Percentiles rank a stretch among this genome's conserved stretches.
Evolutionary conservation across 2,797 vertebrate genomes (phyloP).

Genomic region (Tadarida brasiliensis): DNA sequence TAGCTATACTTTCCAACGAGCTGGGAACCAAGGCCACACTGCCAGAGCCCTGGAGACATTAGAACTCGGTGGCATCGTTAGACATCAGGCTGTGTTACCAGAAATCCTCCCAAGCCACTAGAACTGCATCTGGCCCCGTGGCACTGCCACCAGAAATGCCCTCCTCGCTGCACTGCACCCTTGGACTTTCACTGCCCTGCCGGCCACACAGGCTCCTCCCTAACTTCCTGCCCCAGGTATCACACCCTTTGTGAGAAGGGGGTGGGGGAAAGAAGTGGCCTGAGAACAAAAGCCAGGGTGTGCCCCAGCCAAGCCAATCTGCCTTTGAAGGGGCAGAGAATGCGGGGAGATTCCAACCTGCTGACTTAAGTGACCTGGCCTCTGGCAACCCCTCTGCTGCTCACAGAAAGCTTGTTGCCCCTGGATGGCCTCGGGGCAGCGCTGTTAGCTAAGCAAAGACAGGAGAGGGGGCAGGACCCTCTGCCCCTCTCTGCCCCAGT

Average conservation of each 20-base stretch:
- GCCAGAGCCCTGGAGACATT: neutral
- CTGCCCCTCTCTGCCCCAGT: neutral
- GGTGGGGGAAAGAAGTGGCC: neutral
- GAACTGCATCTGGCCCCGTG: neutral
- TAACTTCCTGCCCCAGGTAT: neutral
- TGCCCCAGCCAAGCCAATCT: neutral
- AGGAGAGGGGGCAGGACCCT: neutral
- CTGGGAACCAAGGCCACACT: neutral
- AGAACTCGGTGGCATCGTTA: neutral
- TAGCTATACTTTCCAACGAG: neutral
- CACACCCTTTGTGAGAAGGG: neutral
- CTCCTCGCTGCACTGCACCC: constrained; percentile 52
- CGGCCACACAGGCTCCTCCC: neutral
- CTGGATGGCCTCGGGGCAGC: neutral
- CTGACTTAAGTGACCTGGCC: neutral
- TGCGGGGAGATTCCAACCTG: neutral
- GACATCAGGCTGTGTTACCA: neutral
- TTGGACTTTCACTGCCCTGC: neutral
- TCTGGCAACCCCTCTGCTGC: neutral
- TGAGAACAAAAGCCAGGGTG: neutral
- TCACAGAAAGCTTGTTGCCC: neutral
- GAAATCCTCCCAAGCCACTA: neutral
- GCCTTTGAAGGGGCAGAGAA: neutral
- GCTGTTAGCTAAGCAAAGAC: neutral
- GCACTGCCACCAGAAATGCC: neutral